These are phyloP conservation scores for Drosophila navojoa DNA, from an alignment of 1,140 invertebrate genomes.

Conservation along the genomic window DNA sequence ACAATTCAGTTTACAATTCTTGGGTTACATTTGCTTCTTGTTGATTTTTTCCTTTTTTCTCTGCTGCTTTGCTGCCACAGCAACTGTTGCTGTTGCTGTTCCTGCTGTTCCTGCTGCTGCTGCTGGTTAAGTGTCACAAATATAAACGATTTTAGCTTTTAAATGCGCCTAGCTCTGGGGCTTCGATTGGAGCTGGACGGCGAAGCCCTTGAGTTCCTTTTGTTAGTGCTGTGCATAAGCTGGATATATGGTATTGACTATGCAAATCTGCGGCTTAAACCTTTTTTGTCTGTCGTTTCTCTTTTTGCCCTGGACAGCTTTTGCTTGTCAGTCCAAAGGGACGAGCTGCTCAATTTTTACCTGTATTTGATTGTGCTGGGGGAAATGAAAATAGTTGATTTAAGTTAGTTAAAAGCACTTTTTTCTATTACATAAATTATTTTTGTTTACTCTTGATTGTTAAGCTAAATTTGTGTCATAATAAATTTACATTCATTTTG, in stretches of 20 bases:
- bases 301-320: background rate
- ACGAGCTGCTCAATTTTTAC: background rate
- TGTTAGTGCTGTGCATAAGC: slow-evolving; percentile 1
- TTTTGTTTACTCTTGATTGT: no score
- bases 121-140: slow-evolving; percentile 68
- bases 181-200: slow-evolving; percentile 58
- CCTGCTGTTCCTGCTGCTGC: slow-evolving; percentile 14
- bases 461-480: no score
- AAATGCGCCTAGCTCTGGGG: slow-evolving; percentile 56
- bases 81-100: slow-evolving; percentile 15
- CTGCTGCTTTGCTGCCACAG: slow-evolving; percentile 3
- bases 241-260: slow-evolving; percentile 26
- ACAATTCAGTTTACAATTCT: slow-evolving; percentile 51
- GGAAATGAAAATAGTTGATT: no score
- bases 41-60: slow-evolving; percentile 11
- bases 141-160: slow-evolving; percentile 76
- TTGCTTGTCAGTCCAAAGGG: background rate
- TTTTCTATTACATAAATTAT: no score
- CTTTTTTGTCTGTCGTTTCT: background rate
- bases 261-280: slow-evolving; percentile 34
- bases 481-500: no score
- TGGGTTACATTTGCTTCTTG: slow-evolving; percentile 51
- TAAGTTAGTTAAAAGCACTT: no score
- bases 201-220: slow-evolving; percentile 28
- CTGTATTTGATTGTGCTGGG: no score